Evolutionary conservation across 2,888 invertebrate species (phyloP).

Genomic region (Elegia similella): DNA sequence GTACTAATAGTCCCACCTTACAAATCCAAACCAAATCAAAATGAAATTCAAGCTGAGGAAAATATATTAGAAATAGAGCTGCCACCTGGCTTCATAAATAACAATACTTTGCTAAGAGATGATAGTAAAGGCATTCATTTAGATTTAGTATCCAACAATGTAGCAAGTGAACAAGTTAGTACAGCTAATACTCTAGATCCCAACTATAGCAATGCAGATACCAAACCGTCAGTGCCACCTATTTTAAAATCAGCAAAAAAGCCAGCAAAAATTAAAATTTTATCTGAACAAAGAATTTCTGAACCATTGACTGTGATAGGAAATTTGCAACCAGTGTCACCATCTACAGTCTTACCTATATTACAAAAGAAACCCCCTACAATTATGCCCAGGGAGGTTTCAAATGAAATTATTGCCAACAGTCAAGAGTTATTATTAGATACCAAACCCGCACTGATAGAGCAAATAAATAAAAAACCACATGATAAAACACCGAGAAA

Average conservation of each 20-base stretch:
- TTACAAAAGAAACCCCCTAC: slow-evolving; percentile 24
- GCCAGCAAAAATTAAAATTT: slow-evolving; percentile 48
- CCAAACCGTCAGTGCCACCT: not conserved
- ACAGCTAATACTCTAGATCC: not conserved
- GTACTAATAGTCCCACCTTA: slow-evolving; percentile 28
- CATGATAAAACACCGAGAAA: not conserved
- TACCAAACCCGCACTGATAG: not conserved
- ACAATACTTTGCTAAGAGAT: slow-evolving; percentile 1
- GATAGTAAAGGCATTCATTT: not conserved
- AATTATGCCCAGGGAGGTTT: not conserved
- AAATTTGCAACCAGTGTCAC: slow-evolving; percentile 49
- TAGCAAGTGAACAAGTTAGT: not conserved
- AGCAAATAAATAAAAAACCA: not conserved
- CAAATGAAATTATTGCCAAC: not conserved
- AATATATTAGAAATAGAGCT: not conserved
- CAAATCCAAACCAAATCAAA: slow-evolving; percentile 6
- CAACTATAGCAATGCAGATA: not conserved
- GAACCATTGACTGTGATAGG: slow-evolving; percentile 43
- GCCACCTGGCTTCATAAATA: slow-evolving; percentile 1
- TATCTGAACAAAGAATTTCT: slow-evolving; percentile 59
- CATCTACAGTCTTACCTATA: slow-evolving; percentile 43
- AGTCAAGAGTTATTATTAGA: not conserved
- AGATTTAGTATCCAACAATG: not conserved
- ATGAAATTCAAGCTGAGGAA: slow-evolving; percentile 4
- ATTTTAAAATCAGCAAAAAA: slow-evolving; percentile 19